phyloP scores from a whole-genome alignment of 2,888 invertebrate genomes.

The Chelonus formosanus region DNA sequence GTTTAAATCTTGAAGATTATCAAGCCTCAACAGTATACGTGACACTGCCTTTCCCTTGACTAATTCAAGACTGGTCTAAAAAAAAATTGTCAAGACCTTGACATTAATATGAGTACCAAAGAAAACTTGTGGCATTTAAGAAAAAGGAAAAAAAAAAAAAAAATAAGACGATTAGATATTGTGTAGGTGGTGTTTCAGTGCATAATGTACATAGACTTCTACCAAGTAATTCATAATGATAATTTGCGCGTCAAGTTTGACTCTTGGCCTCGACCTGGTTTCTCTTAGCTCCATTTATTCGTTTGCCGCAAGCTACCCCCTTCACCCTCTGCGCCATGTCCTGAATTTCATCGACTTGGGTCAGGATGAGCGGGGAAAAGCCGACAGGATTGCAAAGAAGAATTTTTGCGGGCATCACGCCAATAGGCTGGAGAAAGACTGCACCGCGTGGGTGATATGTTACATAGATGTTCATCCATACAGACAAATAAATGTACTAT shows the following conservation, averaged over 20 bases:
- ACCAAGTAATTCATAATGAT: constrained; percentile 3
- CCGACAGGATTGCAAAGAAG: not conserved
- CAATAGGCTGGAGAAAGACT: constrained; percentile 30
- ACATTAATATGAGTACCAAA: constrained; percentile 16
- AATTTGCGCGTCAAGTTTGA: constrained; percentile 23
- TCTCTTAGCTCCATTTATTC: constrained; percentile 15
- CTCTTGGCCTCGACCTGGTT: constrained; percentile 32
- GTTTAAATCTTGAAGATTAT: constrained; percentile 8
- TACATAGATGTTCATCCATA: not conserved
- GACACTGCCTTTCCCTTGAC: constrained; percentile 11
- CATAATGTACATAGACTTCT: not conserved
- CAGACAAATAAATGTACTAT: not conserved
- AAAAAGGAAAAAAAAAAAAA: not conserved
- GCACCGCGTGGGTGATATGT: constrained; percentile 24
- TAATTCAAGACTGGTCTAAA: constrained; percentile 8
- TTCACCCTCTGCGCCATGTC: constrained; percentile 22
- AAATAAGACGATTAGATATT: not conserved
- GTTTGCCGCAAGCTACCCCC: constrained; percentile 12
- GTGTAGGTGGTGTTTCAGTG: not conserved
- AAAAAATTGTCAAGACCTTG: constrained; percentile 22
- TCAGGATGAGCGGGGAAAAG: constrained; percentile 11
- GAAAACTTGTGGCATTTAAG: not conserved
- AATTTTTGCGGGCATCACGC: constrained; percentile 28
- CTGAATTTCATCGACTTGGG: constrained; percentile 20
- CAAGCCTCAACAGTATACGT: not conserved